Evolutionary conservation across 2,797 vertebrate species (phyloP), one percentile per base, ranked within the genome.

Genomic region (Alcedo quadribrachys): DNA sequence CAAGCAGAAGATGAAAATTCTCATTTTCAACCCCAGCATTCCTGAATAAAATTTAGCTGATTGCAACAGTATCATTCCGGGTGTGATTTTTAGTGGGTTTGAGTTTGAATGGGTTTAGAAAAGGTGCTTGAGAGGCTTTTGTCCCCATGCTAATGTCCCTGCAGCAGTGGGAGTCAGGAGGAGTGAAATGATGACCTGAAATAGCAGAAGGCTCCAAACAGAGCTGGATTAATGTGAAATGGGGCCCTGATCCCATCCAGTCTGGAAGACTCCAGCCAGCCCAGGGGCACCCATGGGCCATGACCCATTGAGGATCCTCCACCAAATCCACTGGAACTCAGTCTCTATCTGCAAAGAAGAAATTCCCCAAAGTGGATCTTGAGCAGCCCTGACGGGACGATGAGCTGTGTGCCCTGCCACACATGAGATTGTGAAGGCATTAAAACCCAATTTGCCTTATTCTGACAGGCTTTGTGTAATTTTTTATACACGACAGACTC

Each of bases 31-130:
- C 62, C 84, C 21, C 58, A 55, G 78, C 91, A 85, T 93, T 94
- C 63, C 92, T 95, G 90, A 94, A 96, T 94, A 95, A 96, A 95
- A 95, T 94, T 81, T 70, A 78, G 84, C 91, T 66, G 79, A 81
- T 87, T 66, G 82, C 78, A 87, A 89, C 60, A 93, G 85, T 91
- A 87, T 96, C 43, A 75, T 91, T 95, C 94, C 8, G 45, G 83
- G 67, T 82, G 90, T 69, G 84, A 92, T 94, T 96, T 96, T 97
- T 96, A 95, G 94, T 76, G 77, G 62, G 83, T 66, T 89, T 89
- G 85, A 93, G 95, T 62, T 77, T 97, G 79, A 92, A 96, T 86
- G 74, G 90, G 73, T 89, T 96, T 93, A 94, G 93, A 93, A 93
- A 63, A 94, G 94, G 94, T 96, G 69, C 92, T 93, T 65, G 92